Conservation (phyloP, 2,797 vertebrate species). For the Propithecus deckenii region DNA sequence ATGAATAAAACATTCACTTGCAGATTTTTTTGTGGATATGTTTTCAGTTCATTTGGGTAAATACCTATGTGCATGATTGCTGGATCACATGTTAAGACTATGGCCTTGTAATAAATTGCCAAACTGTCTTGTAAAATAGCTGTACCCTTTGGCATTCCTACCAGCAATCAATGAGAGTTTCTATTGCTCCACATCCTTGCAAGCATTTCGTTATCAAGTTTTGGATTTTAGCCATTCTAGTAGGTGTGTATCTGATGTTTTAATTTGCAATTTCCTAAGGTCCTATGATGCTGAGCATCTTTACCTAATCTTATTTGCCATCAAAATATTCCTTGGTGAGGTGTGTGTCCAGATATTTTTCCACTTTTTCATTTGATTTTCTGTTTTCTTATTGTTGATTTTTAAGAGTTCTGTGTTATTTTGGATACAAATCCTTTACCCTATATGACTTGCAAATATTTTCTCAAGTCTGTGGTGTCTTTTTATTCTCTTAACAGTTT, state of each 20-base stretch:
- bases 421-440: background rate
- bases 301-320: background rate
- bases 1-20: background rate
- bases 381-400: background rate
- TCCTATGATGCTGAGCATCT: background rate
- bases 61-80: background rate
- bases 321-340: background rate
- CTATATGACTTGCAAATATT: background rate
- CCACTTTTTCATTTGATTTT: background rate
- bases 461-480: too few species aligned
- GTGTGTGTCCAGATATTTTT: background rate
- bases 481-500: too few species aligned
- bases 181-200: background rate
- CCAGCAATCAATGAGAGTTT: background rate
- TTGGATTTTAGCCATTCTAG: background rate
- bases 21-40: background rate
- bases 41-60: background rate
- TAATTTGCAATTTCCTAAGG: background rate
- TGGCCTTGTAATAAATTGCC: background rate
- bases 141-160: background rate
- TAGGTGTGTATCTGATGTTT: background rate
- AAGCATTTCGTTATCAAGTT: background rate
- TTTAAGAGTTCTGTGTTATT: background rate
- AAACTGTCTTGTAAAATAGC: background rate
- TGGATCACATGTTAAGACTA: background rate